A percentile compares a stretch with the other conserved stretches of the same genome.
These are phyloP conservation scores for Chelonia mydas DNA, from an alignment of 2,797 vertebrate genomes.

Conservation along the genomic window DNA sequence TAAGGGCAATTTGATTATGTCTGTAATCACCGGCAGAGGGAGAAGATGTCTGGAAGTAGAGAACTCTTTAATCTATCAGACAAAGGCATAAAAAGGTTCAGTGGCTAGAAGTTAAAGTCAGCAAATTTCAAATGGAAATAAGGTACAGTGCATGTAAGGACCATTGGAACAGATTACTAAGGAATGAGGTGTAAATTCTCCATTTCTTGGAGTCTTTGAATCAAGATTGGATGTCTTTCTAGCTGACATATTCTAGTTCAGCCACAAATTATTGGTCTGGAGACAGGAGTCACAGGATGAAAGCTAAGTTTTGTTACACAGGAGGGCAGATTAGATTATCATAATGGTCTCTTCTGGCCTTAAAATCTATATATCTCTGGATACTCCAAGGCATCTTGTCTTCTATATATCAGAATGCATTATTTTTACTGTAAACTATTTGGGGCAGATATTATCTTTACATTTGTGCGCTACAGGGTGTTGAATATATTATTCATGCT, in stretches of 20 bases:
- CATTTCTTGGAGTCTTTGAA: slow-evolving; percentile 19
- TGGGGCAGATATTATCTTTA: neutral
- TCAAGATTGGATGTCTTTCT: slow-evolving; percentile 11
- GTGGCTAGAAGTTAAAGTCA: slow-evolving; percentile 24
- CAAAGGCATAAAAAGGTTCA: neutral
- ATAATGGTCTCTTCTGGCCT: neutral
- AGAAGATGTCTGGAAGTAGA: neutral
- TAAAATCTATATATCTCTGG: neutral
- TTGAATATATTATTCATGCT: neutral
- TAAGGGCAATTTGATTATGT: neutral
- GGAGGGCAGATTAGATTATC: neutral
- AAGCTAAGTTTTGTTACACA: neutral
- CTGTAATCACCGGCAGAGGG: neutral
- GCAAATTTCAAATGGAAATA: slow-evolving; percentile 38
- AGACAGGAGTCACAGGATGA: neutral
- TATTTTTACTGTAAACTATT: neutral
- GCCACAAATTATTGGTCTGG: neutral
- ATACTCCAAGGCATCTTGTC: neutral
- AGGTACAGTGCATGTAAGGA: slow-evolving; percentile 25
- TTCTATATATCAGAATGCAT: neutral
- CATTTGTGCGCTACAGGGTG: neutral
- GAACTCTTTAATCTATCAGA: neutral
- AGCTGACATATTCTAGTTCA: slow-evolving; percentile 18
- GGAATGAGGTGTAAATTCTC: slow-evolving; percentile 40
- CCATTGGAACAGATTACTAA: slow-evolving; percentile 14